phyloP scores from a whole-genome alignment of 2,113 vertebrate species.

The Elachura formosa region DNA sequence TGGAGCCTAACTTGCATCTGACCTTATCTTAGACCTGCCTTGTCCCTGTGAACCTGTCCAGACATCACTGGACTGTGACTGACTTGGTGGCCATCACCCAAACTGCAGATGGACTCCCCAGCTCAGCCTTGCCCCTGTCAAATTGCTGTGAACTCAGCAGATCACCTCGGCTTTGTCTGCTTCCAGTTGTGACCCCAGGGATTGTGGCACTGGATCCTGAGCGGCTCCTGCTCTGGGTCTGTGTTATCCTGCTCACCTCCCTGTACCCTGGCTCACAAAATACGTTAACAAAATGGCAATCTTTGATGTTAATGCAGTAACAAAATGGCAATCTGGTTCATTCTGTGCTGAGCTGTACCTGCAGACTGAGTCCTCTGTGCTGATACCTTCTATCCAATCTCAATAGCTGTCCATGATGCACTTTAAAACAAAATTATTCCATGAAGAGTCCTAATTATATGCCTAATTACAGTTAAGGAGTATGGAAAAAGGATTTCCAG shows the following conservation, averaged over 20 bases:
- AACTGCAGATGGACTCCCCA: neutral
- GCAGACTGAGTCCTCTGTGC: neutral
- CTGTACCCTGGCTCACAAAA: neutral
- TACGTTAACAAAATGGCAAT: rapidly evolving
- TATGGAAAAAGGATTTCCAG: neutral
- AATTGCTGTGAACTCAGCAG: rapidly evolving
- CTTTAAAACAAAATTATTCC: neutral
- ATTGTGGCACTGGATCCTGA: neutral
- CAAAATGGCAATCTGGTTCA: rapidly evolving
- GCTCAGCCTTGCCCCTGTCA: neutral
- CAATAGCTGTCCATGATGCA: rapidly evolving
- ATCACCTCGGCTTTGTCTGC: neutral
- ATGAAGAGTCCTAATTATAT: neutral
- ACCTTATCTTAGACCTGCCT: neutral
- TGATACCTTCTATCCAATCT: neutral
- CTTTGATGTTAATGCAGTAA: too few relatives aligned
- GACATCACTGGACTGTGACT: rapidly evolving
- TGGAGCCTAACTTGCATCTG: rapidly evolving
- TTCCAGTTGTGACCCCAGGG: neutral
- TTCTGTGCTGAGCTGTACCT: neutral
- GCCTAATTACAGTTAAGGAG: neutral
- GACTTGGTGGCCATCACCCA: neutral
- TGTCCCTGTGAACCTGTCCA: rapidly evolving
- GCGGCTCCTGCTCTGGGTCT: neutral
- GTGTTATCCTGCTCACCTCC: rapidly evolving